Conservation (phyloP, 2,113 vertebrate genomes). For the Sinocyclocheilus grahami region DNA sequence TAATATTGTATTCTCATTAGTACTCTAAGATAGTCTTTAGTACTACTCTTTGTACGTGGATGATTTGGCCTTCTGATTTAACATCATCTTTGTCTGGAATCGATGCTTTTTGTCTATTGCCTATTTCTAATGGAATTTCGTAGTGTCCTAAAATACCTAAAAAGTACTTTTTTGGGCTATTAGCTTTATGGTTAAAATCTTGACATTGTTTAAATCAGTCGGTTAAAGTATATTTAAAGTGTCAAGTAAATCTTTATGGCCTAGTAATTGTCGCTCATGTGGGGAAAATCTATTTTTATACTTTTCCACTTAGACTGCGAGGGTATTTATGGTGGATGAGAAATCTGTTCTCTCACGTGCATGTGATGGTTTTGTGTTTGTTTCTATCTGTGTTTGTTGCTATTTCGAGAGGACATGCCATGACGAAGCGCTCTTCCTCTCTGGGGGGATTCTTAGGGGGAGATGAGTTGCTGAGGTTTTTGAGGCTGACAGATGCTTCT, state of each 20-base stretch:
- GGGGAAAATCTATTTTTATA: neutral
- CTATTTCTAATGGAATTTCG: neutral
- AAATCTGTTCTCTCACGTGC: conserved; percentile 12
- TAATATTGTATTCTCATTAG: neutral
- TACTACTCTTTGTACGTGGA: neutral
- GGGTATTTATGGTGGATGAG: neutral
- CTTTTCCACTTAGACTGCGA: conserved; percentile 17
- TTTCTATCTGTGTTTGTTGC: conserved; percentile 33
- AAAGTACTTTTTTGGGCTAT: neutral
- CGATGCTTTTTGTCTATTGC: neutral
- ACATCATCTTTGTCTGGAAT: neutral
- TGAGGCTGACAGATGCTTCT: conserved; percentile 38
- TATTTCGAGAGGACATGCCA: conserved; percentile 11
- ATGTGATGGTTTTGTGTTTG: neutral
- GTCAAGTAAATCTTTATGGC: neutral
- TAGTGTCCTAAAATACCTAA: neutral
- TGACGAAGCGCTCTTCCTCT: conserved; percentile 49
- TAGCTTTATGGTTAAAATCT: neutral
- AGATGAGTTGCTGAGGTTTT: conserved; percentile 33
- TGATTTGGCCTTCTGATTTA: neutral
- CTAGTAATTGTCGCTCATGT: neutral
- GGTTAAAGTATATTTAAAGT: neutral
- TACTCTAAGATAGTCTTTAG: neutral
- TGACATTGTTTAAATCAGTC: neutral
- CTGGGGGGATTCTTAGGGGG: conserved; percentile 45